Base-by-base conservation (phyloP, 2,888 invertebrate species). In the Dasypolia templi region DNA sequence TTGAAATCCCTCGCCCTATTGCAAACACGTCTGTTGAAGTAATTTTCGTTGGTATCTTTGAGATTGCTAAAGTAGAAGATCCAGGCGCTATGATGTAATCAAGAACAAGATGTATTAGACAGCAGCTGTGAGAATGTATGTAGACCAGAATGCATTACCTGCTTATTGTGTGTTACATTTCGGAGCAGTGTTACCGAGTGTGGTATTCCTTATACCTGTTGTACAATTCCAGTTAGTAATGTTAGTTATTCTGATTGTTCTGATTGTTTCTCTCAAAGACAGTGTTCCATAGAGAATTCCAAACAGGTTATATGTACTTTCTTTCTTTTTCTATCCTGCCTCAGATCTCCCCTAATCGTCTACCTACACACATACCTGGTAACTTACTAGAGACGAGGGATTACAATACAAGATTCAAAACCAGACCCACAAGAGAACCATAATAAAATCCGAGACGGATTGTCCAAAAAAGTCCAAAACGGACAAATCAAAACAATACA, bases 401-500 rank as follows among this genome's bases (percentile, higher is more conserved):
- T 74, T 46, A 85, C 82, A 86, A 86, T 73, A 77, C 77, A 82
- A 82, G 68, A 71, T 75, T 82, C 61, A 58, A 68, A 81, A 82
- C 81, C 81, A 55, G 68, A 72, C 61, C 63, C 44, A 81, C 77
- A 85, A 87, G 84, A 82, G 77, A 74, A 77, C 59, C 58, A 79
- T 75, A 81, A 69, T 83, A 84, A 87, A 84, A 79, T 77, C 67
- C 81, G 79, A 87, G 86, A 87, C 59, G 80, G 71, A 85, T 77
- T 69, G 80, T 82, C 81, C 74, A 83, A 86, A 87, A 81, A 77
- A 75, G 77, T 76, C 85, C 78, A 86, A 86, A 86, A 83, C 77
- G 75, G 64, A 68, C 75, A 79, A 82, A 87, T 87, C 82, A 87
- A 87, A 88, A 87, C 87, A 88, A 87, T 85, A 86, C 84, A 75